Evolutionary conservation across 2,888 invertebrate species (phyloP), one percentile per base, ranked within the genome.

Genomic region (Anoncus sp.): DNA sequence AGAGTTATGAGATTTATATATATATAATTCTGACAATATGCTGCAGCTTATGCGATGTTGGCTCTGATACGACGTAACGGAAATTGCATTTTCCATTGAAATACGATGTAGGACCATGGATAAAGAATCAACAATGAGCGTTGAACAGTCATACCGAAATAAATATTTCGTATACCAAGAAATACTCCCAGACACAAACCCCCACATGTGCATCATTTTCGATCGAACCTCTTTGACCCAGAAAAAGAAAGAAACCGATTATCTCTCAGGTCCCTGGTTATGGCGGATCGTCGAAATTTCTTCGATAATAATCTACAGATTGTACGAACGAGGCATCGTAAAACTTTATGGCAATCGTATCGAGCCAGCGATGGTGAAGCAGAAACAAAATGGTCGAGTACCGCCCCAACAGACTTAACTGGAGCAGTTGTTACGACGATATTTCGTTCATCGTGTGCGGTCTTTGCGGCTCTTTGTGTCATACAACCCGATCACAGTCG

Each of bases 351-450:
- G 40, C 43, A 1, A 62, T 27, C 18, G 14, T 66, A 27, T 43
- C 55, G 55, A 18, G 27, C 16, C 18, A 43, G 9, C 31, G 35
- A 49, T 16, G 38, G 10, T 27, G 14, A 43, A 60, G 43, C 43
- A 60, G 24, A 60, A 60, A 60, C 24, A 22, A 14, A 53, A 27
- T 53, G 53, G 53, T 6, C 53, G 43, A 40, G 24, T 14, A 60
- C 22, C 59, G 22, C 20, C 18, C 18, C 35, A 12, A 9, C 20
- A 53, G 6, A 18, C 10, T n/a, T 60, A 60, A 60, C 43, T 43
- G 60, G 43, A 60, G 43, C 43, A 60, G 60, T 24, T 60, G 43
- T 60, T 59, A 53, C 27, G 27, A n/a, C 14, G 27, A 24, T 27
- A 27, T 55, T 27, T 31, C 12, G 55, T 31, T 55, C 7, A 16